These are phyloP conservation scores for Diaphora mendica DNA, from an alignment of 2,888 invertebrate genomes.

Conservation along the genomic window DNA sequence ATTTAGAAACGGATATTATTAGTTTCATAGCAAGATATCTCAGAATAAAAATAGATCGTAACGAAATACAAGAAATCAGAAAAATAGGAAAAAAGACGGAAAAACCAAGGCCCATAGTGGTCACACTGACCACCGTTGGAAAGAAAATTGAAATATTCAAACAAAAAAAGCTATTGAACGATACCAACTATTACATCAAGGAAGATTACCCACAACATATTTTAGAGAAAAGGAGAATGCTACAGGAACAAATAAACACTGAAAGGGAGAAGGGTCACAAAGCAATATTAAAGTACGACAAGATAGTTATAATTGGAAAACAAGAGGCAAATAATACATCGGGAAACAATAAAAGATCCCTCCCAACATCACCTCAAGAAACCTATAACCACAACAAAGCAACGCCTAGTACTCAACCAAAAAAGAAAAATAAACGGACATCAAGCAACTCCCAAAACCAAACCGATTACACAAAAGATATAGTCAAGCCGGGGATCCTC, in stretches of 20 bases:
- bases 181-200: background rate
- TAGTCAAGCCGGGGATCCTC: background rate
- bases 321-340: background rate
- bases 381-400: background rate
- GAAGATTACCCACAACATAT: background rate
- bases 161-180: background rate
- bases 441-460: background rate
- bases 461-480: background rate
- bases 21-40: background rate
- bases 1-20: background rate
- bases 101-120: too few relatives aligned
- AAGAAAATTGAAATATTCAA: background rate
- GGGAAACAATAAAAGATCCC: slow-evolving; percentile 7
- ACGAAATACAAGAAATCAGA: too few relatives aligned
- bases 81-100: too few relatives aligned
- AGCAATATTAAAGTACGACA: slow-evolving; percentile 8
- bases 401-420: background rate
- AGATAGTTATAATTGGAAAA: slow-evolving; percentile 5
- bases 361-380: background rate
- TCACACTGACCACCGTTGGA: background rate
- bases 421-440: slow-evolving; percentile 6
- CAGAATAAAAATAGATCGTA: too few relatives aligned
- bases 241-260: slow-evolving; percentile 36
- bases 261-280: slow-evolving; percentile 4
- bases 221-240: slow-evolving; percentile 34